Conservation (phyloP, 2,113 vertebrate species). For the Prinia subflava region DNA sequence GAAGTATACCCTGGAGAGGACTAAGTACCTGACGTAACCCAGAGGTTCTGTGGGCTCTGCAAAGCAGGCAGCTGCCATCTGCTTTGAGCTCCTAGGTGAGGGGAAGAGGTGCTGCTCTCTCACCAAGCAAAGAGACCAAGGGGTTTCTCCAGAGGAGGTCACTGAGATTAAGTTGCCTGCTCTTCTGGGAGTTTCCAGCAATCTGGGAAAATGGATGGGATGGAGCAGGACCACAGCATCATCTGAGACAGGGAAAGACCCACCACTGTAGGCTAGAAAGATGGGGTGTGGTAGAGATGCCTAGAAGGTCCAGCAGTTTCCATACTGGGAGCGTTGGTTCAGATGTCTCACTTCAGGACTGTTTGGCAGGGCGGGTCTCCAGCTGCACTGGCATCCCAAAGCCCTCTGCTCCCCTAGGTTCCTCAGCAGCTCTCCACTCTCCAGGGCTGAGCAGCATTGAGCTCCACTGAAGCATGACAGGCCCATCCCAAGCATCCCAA, state of each 20-base stretch:
- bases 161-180: background rate
- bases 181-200: background rate
- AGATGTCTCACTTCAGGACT: background rate
- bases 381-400: background rate
- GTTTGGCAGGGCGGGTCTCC: background rate
- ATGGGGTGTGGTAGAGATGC: background rate
- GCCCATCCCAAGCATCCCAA: background rate
- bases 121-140: background rate
- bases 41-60: background rate
- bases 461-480: background rate
- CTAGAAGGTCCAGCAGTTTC: background rate
- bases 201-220: background rate
- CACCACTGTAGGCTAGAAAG: background rate
- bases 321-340: background rate
- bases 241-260: background rate
- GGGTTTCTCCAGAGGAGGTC: background rate
- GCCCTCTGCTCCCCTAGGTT: background rate
- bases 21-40: fast-evolving
- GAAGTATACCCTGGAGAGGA: background rate
- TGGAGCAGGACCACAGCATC: background rate
- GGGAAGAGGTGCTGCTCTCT: background rate
- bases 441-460: background rate
- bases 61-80: background rate
- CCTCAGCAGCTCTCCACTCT: background rate
- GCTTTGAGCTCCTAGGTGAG: background rate